Conservation (phyloP, 2,113 vertebrate genomes). For the Ranitomeya variabilis region DNA sequence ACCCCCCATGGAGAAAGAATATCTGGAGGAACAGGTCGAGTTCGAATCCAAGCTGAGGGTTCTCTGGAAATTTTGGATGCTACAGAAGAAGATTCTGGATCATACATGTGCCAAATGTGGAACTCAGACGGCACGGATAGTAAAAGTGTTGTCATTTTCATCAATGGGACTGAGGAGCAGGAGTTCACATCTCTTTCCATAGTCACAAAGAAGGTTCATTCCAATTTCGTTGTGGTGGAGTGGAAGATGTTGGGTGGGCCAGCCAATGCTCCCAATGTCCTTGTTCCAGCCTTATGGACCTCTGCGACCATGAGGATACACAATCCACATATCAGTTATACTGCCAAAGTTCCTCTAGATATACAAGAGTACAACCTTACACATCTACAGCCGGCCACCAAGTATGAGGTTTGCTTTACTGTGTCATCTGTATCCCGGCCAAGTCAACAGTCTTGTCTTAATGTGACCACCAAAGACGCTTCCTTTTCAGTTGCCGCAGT, state of each 20-base stretch:
- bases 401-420: conserved; percentile 78
- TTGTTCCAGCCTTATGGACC: conserved; percentile 67
- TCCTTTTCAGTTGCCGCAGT: conserved; percentile 73
- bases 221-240: conserved; percentile 78
- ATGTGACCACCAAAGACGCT: conserved; percentile 77
- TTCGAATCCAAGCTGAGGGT: conserved; percentile 71
- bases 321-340: conserved; percentile 81
- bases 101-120: conserved; percentile 82
- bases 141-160: conserved; percentile 69
- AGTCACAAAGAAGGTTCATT: conserved; percentile 75
- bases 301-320: conserved; percentile 79
- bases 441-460: conserved; percentile 73
- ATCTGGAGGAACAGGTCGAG: conserved; percentile 67
- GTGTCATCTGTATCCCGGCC: conserved; percentile 59
- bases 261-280: conserved; percentile 4
- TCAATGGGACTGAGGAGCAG: conserved; percentile 63
- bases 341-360: conserved; percentile 74
- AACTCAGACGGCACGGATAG: conserved; percentile 77
- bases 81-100: conserved; percentile 71
- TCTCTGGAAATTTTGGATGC: conserved; percentile 74
- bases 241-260: conserved; percentile 71
- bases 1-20: conserved; percentile 79
- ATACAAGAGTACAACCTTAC: conserved; percentile 82
- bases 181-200: conserved; percentile 68
- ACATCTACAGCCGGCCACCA: conserved; percentile 76